A percentile compares a stretch with the other conserved stretches of the same genome.
These are phyloP conservation scores for Acronicta leporina DNA, from an alignment of 2,888 invertebrate genomes.

Conservation along the genomic window DNA sequence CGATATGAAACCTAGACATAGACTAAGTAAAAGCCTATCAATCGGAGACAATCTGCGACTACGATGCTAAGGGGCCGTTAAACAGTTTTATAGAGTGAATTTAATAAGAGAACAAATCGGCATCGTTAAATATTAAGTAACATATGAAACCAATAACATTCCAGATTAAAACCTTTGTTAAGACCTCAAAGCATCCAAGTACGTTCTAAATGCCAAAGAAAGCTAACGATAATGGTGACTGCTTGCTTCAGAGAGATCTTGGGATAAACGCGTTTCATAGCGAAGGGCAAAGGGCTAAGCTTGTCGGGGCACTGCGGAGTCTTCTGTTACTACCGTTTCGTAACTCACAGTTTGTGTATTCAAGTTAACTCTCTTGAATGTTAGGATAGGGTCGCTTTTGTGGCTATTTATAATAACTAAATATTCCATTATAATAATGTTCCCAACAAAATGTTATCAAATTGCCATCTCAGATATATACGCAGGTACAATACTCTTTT, in stretches of 20 bases:
- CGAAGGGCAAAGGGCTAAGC: constrained; percentile 59
- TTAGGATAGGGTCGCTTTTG: background rate
- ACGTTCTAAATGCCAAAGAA: constrained; percentile 48
- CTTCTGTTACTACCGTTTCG: constrained; percentile 41
- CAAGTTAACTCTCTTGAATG: constrained; percentile 10
- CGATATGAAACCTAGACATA: too few relatives aligned
- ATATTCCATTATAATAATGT: too few relatives aligned
- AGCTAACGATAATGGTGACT: constrained; percentile 42
- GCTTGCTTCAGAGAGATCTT: constrained; percentile 46
- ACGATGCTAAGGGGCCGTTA: too few relatives aligned
- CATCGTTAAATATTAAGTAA: too few relatives aligned
- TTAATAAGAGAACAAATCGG: too few relatives aligned
- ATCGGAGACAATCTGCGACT: too few relatives aligned
- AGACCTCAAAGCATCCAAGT: constrained; percentile 9
- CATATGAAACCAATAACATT: background rate
- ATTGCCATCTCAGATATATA: too few relatives aligned
- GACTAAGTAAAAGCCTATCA: too few relatives aligned
- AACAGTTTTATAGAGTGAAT: too few relatives aligned
- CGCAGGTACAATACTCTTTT: too few relatives aligned
- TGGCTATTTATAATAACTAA: too few relatives aligned
- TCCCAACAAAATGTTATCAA: too few relatives aligned
- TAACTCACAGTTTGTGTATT: constrained; percentile 31
- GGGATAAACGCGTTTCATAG: constrained; percentile 50
- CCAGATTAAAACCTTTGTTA: constrained; percentile 11
- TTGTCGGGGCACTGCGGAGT: constrained; percentile 32